Percentiles rank a stretch among this genome's conserved stretches.
Conservation (phyloP, 2,797 vertebrate species). For the Ptychobarbus kaznakovi region DNA sequence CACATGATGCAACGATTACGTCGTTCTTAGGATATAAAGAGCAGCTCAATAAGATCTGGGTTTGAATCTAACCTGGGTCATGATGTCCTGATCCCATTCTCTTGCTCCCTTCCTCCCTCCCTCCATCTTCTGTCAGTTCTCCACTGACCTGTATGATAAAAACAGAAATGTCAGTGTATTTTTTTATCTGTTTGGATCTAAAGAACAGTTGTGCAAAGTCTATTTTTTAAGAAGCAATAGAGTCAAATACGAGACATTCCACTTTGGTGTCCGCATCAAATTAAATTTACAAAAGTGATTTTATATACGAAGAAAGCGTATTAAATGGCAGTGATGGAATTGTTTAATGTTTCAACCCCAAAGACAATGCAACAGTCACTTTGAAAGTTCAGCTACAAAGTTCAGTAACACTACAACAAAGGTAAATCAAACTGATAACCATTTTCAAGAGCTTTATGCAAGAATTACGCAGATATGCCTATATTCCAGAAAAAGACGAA, state of each 20-base stretch:
- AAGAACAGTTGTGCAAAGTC: not conserved
- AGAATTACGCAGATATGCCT: not conserved
- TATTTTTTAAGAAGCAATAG: not conserved
- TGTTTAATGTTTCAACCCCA: not conserved
- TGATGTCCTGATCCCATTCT: slow-evolving; percentile 13
- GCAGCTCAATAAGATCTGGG: not conserved
- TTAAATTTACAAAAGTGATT: not conserved
- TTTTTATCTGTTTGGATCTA: not conserved
- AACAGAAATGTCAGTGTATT: not conserved
- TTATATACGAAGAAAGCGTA: not conserved
- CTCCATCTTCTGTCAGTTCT: not conserved
- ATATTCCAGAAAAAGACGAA: not conserved
- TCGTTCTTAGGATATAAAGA: no score
- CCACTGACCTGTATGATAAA: not conserved
- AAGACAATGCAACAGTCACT: not conserved
- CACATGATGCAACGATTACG: not conserved
- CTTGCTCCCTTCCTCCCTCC: not conserved
- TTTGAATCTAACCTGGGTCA: not conserved
- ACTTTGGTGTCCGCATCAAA: not conserved
- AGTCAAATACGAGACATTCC: not conserved
- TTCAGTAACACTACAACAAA: not conserved
- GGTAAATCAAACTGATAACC: not conserved
- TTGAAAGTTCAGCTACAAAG: not conserved
- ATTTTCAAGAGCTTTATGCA: not conserved
- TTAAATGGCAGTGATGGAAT: not conserved